These are phyloP conservation scores for Enteromius radiatus DNA, from an alignment of 2,797 vertebrate genomes.

Conservation along the genomic window DNA sequence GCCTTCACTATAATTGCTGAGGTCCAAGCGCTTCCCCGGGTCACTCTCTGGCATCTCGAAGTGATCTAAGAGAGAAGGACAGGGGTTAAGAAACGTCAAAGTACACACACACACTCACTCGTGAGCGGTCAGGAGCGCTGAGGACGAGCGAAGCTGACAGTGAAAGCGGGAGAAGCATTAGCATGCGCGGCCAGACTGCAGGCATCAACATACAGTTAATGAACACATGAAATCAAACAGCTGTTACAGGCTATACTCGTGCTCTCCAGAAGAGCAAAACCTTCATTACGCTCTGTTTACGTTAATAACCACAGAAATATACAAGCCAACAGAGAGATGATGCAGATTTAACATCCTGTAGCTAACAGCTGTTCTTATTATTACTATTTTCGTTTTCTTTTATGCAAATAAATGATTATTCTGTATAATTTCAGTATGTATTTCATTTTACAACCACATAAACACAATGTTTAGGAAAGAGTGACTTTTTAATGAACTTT, in stretches of 20 bases:
- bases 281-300: background rate
- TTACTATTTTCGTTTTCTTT: too few relatives aligned
- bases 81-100: constrained; percentile 5
- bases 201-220: constrained; percentile 78
- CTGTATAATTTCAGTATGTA: background rate
- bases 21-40: background rate
- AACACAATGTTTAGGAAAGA: background rate
- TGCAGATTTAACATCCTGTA: background rate
- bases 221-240: constrained; percentile 77
- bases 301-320: background rate
- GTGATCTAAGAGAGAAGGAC: constrained; percentile 15
- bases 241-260: constrained; percentile 63
- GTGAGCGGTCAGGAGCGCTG: background rate
- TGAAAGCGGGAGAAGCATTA: constrained; percentile 64
- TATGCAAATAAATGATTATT: background rate
- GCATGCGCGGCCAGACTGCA: constrained; percentile 68
- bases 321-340: background rate
- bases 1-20: background rate
- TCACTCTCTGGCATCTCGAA: background rate
- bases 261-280: background rate
- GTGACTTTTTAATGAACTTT: background rate
- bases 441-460: background rate
- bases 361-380: too few relatives aligned
- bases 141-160: constrained; percentile 36
- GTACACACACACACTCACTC: background rate